Evolutionary conservation across 2,113 vertebrate genomes (phyloP).

Genomic region (Vidua macroura): DNA sequence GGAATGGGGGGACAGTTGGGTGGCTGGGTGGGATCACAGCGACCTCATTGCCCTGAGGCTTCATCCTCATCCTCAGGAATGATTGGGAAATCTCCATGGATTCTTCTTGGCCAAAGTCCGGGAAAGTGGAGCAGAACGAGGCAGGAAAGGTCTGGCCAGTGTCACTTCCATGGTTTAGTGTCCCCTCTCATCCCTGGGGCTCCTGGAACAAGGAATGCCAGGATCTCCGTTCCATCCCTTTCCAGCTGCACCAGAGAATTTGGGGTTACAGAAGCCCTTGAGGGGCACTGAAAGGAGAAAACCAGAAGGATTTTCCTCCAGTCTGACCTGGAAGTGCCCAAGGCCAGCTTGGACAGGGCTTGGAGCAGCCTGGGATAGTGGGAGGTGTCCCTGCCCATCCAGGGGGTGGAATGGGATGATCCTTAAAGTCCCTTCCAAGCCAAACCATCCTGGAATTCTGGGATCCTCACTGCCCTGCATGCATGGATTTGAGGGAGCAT

Average conservation of each 20-base stretch:
- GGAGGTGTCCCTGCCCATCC: background rate
- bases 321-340: background rate
- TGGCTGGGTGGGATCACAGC: background rate
- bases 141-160: background rate
- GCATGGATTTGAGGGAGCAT: background rate
- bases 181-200: background rate
- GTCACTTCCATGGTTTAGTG: background rate
- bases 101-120: background rate
- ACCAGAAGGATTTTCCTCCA: background rate
- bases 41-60: background rate
- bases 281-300: too few relatives aligned
- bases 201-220: too few relatives aligned
- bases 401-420: background rate
- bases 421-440: background rate
- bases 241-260: background rate
- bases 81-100: background rate
- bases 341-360: background rate
- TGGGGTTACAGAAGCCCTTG: background rate
- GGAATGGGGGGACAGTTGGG: background rate
- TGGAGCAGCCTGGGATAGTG: background rate
- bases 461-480: background rate
- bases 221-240: background rate
- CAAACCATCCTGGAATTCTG: background rate
- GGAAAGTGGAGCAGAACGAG: background rate
- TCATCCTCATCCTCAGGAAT: background rate